Percentiles rank a stretch among this genome's conserved stretches.
Evolutionary conservation across 2,797 vertebrate species (phyloP).

Genomic region (Neoniphon sammara): DNA sequence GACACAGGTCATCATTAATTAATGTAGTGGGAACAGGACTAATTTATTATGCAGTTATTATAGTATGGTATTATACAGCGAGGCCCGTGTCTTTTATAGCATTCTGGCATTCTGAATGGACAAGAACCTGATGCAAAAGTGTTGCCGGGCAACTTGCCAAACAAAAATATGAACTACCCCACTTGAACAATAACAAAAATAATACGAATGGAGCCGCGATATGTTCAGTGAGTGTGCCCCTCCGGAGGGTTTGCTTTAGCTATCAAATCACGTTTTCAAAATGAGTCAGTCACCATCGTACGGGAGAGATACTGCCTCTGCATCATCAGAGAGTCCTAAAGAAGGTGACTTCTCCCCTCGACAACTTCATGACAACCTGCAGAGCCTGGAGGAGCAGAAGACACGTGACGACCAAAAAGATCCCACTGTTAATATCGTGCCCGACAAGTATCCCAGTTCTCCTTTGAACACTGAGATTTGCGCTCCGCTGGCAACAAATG

Average conservation of each 20-base stretch:
- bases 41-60: neutral
- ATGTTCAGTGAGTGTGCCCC: conserved; percentile 48
- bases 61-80: too few relatives aligned
- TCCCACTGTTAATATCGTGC: conserved; percentile 68
- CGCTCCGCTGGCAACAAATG: conserved; percentile 61
- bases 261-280: conserved; percentile 69
- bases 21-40: conserved; percentile 21
- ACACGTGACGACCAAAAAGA: conserved; percentile 66
- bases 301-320: conserved; percentile 52
- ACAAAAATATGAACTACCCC: neutral
- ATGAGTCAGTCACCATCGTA: conserved; percentile 67
- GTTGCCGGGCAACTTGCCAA: conserved; percentile 47
- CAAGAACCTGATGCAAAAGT: conserved; percentile 38
- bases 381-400: conserved; percentile 71
- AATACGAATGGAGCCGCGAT: conserved; percentile 57
- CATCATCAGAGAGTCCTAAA: conserved; percentile 67
- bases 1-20: conserved; percentile 28
- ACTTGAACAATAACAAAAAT: conserved; percentile 59
- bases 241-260: conserved; percentile 60
- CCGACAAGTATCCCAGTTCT: conserved; percentile 58
- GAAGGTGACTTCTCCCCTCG: conserved; percentile 72
- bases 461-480: conserved; percentile 61
- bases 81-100: too few relatives aligned
- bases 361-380: conserved; percentile 69
- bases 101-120: conserved; percentile 33